Evolutionary conservation across 1,140 invertebrate genomes (phyloP), one percentile per base, ranked within the genome.

Genomic region (Zaprionus lachaisei): DNA sequence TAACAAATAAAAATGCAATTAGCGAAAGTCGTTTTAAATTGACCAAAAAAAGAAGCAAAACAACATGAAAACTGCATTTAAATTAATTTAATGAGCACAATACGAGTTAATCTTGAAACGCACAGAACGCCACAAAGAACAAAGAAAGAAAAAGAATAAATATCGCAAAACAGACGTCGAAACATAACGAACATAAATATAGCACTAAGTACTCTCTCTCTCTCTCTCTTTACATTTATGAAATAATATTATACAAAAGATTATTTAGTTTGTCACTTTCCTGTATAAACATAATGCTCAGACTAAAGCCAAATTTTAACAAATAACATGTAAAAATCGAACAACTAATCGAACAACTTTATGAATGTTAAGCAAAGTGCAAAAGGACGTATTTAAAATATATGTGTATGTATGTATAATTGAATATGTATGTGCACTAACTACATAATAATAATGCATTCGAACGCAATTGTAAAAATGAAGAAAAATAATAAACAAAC

Each of bases 271-370:
- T 85, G 70, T 75, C 81, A 65, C 49, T 71, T 77, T 91, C 61
- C 74, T 89, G 85, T 89, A 89, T 73, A 90, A 80, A 85, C 62
- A 56, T 75, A 91, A 82, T 91, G 86, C 81, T 90, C 85, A 90
- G 79, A 91, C 41, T 28, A 83, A 90, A 80, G 82, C 86, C 82
- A 90, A 90, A 91, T 91, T 90, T 82, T 85, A 86, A 91, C 56
- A 75, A 74, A 72, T 72, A 85, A 63, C 71, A 72, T 90, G 81
- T 86, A 89, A 91, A 90, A 89, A 77, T 71, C 58, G n/a, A 74
- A 76, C 62, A 62, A 80, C 58, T 60, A 63, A 69, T 61, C 47
- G 26, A 31, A 62, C 17, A 64, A 64, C 54, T 47, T 62, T 54
- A 81, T 83, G 38, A 71, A 78, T 78, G 74, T 55, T 65, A 81